Percentiles rank a stretch among this genome's conserved stretches.
phyloP scores from a whole-genome alignment of 1,140 invertebrate species.

The Halesus radiatus region DNA sequence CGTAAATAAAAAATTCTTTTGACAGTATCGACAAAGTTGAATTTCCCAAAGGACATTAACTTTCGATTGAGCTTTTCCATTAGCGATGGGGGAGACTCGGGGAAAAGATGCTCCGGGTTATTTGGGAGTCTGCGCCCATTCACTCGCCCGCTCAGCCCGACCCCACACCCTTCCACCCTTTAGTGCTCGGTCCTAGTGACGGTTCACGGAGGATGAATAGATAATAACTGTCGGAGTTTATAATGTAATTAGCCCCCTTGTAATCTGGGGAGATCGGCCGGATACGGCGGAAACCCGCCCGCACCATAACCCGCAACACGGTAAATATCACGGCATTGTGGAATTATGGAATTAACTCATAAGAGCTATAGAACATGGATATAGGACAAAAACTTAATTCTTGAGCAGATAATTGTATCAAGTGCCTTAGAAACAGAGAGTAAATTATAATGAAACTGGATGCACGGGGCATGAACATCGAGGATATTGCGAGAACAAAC shows the following conservation, averaged over 20 bases:
- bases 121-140: conserved; percentile 45
- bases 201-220: conserved; percentile 54
- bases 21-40: conserved; percentile 58
- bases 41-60: conserved; percentile 58
- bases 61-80: conserved; percentile 58
- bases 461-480: too few species aligned
- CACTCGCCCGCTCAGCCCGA: conserved; percentile 23
- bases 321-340: not conserved
- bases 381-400: too few species aligned
- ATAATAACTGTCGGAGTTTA: conserved; percentile 55
- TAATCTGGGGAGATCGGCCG: conserved; percentile 37
- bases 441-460: too few species aligned
- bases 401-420: too few species aligned
- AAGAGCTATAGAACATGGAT: too few species aligned
- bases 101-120: conserved; percentile 50
- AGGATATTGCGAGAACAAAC: too few species aligned
- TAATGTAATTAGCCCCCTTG: conserved; percentile 54
- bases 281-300: too few species aligned
- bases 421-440: too few species aligned
- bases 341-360: too few species aligned
- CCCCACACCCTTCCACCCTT: too few species aligned
- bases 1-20: conserved; percentile 58
- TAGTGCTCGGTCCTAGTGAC: too few species aligned
- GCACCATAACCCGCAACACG: not conserved
- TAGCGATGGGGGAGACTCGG: conserved; percentile 51